phyloP scores from a whole-genome alignment of 2,888 invertebrate genomes.

The Stenotaenia linearis region DNA sequence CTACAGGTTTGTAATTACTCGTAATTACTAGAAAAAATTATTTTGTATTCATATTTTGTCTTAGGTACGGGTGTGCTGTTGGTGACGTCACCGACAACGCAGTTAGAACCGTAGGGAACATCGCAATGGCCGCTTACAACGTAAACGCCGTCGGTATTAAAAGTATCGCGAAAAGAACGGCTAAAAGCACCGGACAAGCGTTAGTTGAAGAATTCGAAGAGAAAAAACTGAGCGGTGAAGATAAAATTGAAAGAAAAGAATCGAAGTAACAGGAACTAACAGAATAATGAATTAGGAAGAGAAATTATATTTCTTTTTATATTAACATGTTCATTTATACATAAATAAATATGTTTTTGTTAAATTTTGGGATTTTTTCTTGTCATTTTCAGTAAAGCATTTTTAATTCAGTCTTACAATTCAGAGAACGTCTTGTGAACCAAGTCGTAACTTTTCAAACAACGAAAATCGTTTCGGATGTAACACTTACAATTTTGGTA shows the following conservation, averaged over 20 bases:
- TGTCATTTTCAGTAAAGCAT: neutral
- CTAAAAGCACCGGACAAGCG: constrained; percentile 58
- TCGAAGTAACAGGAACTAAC: neutral
- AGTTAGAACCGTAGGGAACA: constrained; percentile 64
- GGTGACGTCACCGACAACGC: constrained; percentile 61
- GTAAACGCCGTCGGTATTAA: constrained; percentile 61
- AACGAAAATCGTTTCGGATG: neutral
- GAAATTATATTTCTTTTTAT: neutral
- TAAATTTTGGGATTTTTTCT: neutral
- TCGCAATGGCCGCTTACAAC: constrained; percentile 60
- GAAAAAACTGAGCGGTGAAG: neutral
- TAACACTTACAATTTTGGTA: neutral
- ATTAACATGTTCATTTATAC: neutral
- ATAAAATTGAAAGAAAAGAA: neutral
- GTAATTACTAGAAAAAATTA: neutral
- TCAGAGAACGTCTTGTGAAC: neutral
- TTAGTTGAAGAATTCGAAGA: constrained; percentile 49
- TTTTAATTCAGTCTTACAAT: neutral
- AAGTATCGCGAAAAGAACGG: constrained; percentile 59
- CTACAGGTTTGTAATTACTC: constrained; percentile 55
- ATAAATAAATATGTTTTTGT: neutral
- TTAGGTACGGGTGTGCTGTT: constrained; percentile 63
- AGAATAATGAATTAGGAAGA: neutral
- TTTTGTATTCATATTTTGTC: constrained; percentile 34
- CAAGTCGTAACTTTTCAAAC: neutral